Conservation (phyloP, 2,113 vertebrate species). For the Poecile atricapillus region DNA sequence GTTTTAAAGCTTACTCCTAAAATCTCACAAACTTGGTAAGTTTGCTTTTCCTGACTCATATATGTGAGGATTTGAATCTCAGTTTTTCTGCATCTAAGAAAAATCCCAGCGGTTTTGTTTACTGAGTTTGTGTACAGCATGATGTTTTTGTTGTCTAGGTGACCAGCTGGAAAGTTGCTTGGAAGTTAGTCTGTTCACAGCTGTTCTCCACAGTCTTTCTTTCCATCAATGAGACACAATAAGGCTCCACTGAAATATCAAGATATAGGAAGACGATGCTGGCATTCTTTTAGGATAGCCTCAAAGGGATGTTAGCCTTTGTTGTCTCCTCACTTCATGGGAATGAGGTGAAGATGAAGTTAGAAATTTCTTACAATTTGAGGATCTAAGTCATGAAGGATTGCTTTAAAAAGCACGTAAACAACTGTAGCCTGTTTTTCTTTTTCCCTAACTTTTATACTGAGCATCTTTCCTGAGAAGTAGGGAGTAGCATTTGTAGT, state of each 20-base stretch:
- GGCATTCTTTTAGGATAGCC: not conserved
- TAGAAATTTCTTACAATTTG: not conserved
- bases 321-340: not conserved
- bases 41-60: not conserved
- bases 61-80: not conserved
- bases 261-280: not conserved
- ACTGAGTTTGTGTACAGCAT: not conserved
- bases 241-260: not conserved
- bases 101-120: not conserved
- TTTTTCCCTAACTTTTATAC: not conserved
- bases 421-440: accelerated
- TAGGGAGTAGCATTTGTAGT: not conserved
- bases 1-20: not conserved
- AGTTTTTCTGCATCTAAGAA: not conserved
- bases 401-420: not conserved
- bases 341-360: not conserved
- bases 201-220: not conserved
- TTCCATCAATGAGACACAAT: not conserved
- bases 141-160: not conserved
- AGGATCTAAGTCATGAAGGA: not conserved
- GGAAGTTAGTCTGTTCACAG: not conserved
- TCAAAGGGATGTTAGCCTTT: not conserved
- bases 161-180: not conserved
- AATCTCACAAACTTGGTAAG: not conserved
- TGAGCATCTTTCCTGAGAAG: not conserved